Conservation (phyloP, 2,797 vertebrate species). For the Pygocentrus nattereri region DNA sequence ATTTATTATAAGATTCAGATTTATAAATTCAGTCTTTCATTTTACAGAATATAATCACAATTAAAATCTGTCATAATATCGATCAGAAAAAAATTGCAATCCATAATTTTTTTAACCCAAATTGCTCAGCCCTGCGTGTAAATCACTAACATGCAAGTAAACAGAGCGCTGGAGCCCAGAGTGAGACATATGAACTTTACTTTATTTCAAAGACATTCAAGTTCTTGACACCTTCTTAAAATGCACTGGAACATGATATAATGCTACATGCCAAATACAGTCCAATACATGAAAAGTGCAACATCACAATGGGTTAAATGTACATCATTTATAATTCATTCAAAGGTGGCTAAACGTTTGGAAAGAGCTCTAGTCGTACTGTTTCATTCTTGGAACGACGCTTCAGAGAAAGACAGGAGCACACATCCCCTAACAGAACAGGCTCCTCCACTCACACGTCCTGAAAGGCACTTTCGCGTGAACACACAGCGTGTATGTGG, state of each 20-base stretch:
- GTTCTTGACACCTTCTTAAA: conserved; percentile 87
- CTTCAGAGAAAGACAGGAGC: conserved; percentile 75
- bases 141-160: not conserved
- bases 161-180: conserved; percentile 61
- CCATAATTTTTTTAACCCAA: no score
- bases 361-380: conserved; percentile 56
- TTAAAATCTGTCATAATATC: no score
- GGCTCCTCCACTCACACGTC: conserved; percentile 54
- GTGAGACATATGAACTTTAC: conserved; percentile 84
- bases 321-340: conserved; percentile 80
- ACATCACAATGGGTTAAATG: conserved; percentile 95
- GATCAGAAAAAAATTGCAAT: no score
- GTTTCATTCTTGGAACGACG: conserved; percentile 56
- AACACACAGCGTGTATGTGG: conserved; percentile 65
- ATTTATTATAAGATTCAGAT: no score
- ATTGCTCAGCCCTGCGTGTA: not conserved
- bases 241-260: conserved; percentile 90
- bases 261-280: conserved; percentile 98
- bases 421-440: conserved; percentile 66
- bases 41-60: no score
- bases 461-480: conserved; percentile 92
- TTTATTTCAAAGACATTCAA: conserved; percentile 97
- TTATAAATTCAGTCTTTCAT: no score
- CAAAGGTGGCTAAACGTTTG: conserved; percentile 64
- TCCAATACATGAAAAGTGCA: conserved; percentile 99